Evolutionary conservation across 2,797 vertebrate genomes (phyloP).

Genomic region (Kryptolebias ocellatus): DNA sequence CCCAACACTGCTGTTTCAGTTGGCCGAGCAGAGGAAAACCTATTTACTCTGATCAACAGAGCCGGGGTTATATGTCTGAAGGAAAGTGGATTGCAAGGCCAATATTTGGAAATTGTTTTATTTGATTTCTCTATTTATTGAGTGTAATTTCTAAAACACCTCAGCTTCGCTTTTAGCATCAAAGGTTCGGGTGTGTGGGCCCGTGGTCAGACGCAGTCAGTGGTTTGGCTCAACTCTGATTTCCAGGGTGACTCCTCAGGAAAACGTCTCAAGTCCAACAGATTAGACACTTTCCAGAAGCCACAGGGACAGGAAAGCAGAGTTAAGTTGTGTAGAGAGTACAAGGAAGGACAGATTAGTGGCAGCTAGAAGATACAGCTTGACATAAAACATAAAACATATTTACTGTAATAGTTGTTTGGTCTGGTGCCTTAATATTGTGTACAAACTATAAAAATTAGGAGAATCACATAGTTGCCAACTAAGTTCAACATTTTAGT

Average conservation of each 20-base stretch:
- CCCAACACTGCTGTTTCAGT: conserved; percentile 70
- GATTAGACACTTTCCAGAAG: conserved; percentile 59
- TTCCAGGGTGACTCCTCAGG: conserved; percentile 52
- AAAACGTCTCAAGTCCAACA: conserved; percentile 47
- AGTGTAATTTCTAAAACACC: conserved; percentile 73
- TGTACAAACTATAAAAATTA: conserved; percentile 30
- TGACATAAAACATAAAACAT: neutral
- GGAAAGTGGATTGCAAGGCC: conserved; percentile 70
- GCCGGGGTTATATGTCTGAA: conserved; percentile 66
- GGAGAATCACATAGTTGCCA: neutral
- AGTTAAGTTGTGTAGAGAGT: conserved; percentile 10
- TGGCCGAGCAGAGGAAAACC: conserved; percentile 68
- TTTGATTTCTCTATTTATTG: conserved; percentile 82
- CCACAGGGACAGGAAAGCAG: conserved; percentile 32
- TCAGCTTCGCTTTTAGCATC: conserved; percentile 74
- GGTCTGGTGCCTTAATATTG: neutral
- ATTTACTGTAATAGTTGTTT: conserved; percentile 6
- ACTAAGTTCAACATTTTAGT: conserved; percentile 8
- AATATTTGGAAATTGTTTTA: conserved; percentile 83
- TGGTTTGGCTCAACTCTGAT: conserved; percentile 61
- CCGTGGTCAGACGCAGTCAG: conserved; percentile 68
- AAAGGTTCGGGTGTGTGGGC: conserved; percentile 67
- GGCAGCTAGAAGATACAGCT: conserved; percentile 6
- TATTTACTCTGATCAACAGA: conserved; percentile 75
- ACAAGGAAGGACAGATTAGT: conserved; percentile 4